phyloP scores from a whole-genome alignment of 2,113 vertebrate species.

The Alectura lathami region DNA sequence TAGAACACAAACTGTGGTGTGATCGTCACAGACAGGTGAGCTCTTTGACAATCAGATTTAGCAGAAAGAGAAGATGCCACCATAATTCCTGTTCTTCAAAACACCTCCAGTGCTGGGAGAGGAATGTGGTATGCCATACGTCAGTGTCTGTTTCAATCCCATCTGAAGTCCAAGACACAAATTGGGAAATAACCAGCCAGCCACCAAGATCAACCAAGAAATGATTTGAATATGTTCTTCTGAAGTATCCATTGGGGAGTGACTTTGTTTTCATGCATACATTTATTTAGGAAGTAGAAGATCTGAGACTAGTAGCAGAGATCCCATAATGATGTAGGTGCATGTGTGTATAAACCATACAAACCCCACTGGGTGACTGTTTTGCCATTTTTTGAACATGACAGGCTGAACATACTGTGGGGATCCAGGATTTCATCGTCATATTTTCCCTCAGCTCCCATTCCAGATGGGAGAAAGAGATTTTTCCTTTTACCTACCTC shows the following conservation, averaged over 20 bases:
- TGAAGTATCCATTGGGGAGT: background rate
- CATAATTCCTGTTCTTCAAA: background rate
- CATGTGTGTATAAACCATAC: fast-evolving
- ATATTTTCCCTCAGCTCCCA: background rate
- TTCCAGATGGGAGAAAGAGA: background rate
- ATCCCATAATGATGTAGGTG: background rate
- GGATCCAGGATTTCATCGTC: background rate
- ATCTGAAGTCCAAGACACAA: background rate
- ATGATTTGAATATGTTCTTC: background rate
- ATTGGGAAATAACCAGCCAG: background rate
- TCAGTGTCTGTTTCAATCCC: background rate
- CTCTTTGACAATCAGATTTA: background rate
- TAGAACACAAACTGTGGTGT: background rate
- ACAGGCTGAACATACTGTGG: background rate
- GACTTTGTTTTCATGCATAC: background rate
- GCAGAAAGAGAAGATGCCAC: background rate
- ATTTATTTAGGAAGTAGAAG: background rate
- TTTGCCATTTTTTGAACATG: background rate
- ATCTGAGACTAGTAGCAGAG: background rate
- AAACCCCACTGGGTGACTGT: background rate
- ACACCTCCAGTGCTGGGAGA: background rate
- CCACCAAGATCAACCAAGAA: background rate
- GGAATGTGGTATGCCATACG: background rate
- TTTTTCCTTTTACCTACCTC: background rate
- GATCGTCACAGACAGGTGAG: background rate